Percentiles rank a stretch among this genome's conserved stretches.
phyloP scores from a whole-genome alignment of 2,888 invertebrate genomes.

The Axea sp. region DNA sequence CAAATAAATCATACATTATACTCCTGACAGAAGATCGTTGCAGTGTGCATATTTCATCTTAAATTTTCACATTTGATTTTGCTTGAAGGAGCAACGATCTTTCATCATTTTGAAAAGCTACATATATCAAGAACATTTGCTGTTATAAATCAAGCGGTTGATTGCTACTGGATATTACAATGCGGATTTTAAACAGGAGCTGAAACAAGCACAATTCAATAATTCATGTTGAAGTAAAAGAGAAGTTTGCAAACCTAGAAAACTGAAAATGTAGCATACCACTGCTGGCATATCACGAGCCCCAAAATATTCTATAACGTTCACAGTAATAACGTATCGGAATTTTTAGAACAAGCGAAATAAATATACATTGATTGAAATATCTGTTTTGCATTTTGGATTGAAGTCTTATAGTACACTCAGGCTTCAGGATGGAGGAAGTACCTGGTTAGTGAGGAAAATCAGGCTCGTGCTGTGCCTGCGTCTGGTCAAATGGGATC shows the following conservation, averaged over 20 bases:
- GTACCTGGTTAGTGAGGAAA: constrained; percentile 84
- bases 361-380: constrained; percentile 17
- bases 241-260: constrained; percentile 40
- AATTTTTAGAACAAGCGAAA: constrained; percentile 36
- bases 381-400: constrained; percentile 53
- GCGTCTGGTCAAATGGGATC: constrained; percentile 86
- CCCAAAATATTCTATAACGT: constrained; percentile 55
- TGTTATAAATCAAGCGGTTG: no score
- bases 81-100: no score
- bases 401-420: constrained; percentile 46
- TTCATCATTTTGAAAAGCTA: no score
- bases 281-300: constrained; percentile 44
- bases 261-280: constrained; percentile 54
- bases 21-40: no score
- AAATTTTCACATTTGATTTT: no score
- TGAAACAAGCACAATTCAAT: constrained; percentile 8
- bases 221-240: constrained; percentile 6
- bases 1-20: no score
- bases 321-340: constrained; percentile 27
- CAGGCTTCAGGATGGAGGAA: constrained; percentile 68
- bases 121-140: constrained; percentile 4
- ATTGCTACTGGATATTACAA: no score
- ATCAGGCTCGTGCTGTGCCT: constrained; percentile 88
- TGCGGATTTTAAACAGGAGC: no score
- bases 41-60: no score